These are phyloP conservation scores for Corynorhinus townsendii DNA, from an alignment of 2,113 vertebrate species.

Conservation along the genomic window DNA sequence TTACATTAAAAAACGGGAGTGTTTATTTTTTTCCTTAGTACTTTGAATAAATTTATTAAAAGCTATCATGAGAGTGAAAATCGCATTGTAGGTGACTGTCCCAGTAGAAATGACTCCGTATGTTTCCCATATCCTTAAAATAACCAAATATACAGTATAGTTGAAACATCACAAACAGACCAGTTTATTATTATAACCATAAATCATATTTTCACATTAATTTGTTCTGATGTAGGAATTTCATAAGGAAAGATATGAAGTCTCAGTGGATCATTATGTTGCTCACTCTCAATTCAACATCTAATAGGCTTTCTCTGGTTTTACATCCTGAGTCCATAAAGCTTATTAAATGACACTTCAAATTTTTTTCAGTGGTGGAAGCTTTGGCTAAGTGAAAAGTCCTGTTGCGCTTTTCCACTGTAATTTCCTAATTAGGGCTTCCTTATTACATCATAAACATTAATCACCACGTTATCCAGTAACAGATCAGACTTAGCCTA, in stretches of 20 bases:
- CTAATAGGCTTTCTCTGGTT: slow-evolving; percentile 54
- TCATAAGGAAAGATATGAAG: neutral
- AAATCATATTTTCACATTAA: slow-evolving; percentile 57
- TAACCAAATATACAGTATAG: neutral
- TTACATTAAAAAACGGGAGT: neutral
- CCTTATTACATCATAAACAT: slow-evolving; percentile 52
- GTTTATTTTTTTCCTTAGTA: neutral
- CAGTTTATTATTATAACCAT: slow-evolving; percentile 26
- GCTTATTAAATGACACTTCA: slow-evolving; percentile 57
- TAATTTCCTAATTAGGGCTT: slow-evolving; percentile 66
- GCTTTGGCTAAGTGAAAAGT: slow-evolving; percentile 61
- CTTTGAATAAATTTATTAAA: slow-evolving; percentile 24
- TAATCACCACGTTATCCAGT: slow-evolving; percentile 58
- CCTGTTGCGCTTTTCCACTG: slow-evolving; percentile 44
- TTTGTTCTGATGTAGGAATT: slow-evolving; percentile 46
- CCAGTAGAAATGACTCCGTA: neutral
- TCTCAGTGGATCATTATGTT: slow-evolving; percentile 24
- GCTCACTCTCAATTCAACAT: slow-evolving; percentile 45
- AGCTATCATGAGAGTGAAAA: neutral
- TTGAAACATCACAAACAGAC: neutral
- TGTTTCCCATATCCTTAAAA: slow-evolving; percentile 18
- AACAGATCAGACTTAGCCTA: slow-evolving; percentile 47
- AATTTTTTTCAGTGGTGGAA: slow-evolving; percentile 28
- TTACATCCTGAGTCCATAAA: slow-evolving; percentile 54
- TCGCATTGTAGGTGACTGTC: neutral